These are phyloP conservation scores for Lasioglossum lativentre DNA, from an alignment of 2,888 invertebrate species.

Conservation along the genomic window DNA sequence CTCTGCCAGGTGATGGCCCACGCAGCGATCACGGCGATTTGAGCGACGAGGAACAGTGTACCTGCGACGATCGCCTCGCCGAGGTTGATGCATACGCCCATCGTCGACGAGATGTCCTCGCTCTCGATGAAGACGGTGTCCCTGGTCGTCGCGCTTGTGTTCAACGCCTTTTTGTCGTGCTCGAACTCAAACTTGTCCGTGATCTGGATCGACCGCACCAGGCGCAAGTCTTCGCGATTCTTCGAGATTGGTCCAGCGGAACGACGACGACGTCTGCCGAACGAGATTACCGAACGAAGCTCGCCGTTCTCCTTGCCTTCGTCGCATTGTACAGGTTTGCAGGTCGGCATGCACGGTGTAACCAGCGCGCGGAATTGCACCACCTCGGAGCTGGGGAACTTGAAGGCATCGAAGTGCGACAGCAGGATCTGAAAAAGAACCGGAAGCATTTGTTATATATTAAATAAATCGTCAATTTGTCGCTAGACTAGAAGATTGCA, in stretches of 20 bases:
- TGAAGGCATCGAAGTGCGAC: slow-evolving; percentile 97
- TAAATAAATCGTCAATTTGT: too few relatives aligned
- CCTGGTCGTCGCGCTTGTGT: slow-evolving; percentile 84
- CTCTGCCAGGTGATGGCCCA: slow-evolving; percentile 96
- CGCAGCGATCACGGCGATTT: slow-evolving; percentile 93
- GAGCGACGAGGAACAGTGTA: slow-evolving; percentile 93
- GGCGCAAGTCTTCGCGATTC: slow-evolving; percentile 91
- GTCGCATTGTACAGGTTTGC: slow-evolving; percentile 96
- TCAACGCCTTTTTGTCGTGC: slow-evolving; percentile 84
- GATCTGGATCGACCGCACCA: slow-evolving; percentile 96
- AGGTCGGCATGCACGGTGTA: slow-evolving; percentile 96
- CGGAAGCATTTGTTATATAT: too few relatives aligned
- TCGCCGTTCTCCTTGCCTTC: slow-evolving; percentile 94
- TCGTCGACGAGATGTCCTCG: slow-evolving; percentile 84
- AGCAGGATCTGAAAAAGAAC: slow-evolving; percentile 89
- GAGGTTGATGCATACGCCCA: slow-evolving; percentile 90
- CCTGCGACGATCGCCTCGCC: slow-evolving; percentile 94
- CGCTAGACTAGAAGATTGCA: too few relatives aligned
- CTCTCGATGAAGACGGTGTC: slow-evolving; percentile 91
- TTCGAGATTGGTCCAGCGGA: slow-evolving; percentile 85
- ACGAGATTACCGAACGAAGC: slow-evolving; percentile 92
- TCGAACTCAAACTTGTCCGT: slow-evolving; percentile 96
- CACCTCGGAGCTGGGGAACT: slow-evolving; percentile 97
- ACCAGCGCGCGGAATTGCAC: slow-evolving; percentile 98
- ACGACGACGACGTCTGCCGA: slow-evolving; percentile 91